Conservation (phyloP, 2,888 invertebrate genomes). For the Pandemis corylana region DNA sequence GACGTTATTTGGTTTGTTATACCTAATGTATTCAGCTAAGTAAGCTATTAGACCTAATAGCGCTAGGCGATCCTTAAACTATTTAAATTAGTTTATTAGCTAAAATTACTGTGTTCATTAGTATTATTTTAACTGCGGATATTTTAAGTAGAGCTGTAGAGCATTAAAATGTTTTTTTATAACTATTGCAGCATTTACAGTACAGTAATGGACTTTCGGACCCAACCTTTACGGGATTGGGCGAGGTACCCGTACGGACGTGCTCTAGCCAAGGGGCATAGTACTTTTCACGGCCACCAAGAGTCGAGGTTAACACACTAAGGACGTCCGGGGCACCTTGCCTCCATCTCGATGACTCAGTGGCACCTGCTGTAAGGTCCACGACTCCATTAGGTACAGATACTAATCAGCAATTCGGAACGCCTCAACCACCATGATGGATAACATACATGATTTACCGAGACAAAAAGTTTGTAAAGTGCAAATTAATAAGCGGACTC, state of each 20-base stretch:
- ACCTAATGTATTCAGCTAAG: background rate
- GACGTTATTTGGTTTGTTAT: background rate
- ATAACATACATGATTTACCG: conserved; percentile 38
- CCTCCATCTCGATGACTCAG: conserved; percentile 46
- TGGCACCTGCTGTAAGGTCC: conserved; percentile 56
- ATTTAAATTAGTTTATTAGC: too few relatives aligned
- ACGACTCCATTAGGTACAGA: conserved; percentile 52
- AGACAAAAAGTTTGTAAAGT: conserved; percentile 23
- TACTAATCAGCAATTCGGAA: conserved; percentile 49
- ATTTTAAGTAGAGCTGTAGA: too few relatives aligned
- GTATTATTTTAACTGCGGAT: too few relatives aligned
- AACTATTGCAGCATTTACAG: background rate
- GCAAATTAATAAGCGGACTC: conserved; percentile 13
- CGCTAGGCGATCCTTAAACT: too few relatives aligned
- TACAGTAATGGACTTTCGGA: background rate
- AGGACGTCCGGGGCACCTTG: conserved; percentile 46
- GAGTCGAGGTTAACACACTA: conserved; percentile 57
- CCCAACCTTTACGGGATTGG: conserved; percentile 46
- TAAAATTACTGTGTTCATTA: too few relatives aligned
- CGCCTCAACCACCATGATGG: conserved; percentile 25
- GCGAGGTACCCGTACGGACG: conserved; percentile 1
- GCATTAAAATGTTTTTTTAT: too few relatives aligned
- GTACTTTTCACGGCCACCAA: conserved; percentile 63
- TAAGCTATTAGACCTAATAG: background rate
- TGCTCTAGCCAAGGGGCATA: conserved; percentile 50